Conservation (phyloP, 2,888 invertebrate species). For the Bhutanitis thaidina region DNA sequence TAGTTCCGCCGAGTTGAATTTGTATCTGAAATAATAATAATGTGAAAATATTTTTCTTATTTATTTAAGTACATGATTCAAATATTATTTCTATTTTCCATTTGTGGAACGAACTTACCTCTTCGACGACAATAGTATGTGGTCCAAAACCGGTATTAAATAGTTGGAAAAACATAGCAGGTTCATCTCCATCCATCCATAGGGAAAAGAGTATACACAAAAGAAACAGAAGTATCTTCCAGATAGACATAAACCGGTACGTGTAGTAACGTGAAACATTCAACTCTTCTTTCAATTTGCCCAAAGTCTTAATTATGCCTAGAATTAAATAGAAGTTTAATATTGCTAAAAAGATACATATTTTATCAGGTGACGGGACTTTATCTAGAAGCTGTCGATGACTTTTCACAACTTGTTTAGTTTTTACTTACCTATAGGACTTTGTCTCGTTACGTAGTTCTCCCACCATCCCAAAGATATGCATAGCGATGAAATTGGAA, state of each 20-base stretch:
- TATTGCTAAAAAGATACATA: too few relatives aligned
- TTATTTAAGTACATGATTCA: too few relatives aligned
- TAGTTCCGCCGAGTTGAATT: conserved; percentile 79
- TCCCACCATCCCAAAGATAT: conserved; percentile 99
- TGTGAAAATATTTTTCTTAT: neutral
- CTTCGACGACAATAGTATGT: conserved; percentile 88
- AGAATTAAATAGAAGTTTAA: conserved; percentile 29
- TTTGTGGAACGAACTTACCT: conserved; percentile 76
- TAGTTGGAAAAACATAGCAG: conserved; percentile 87
- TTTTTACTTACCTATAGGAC: conserved; percentile 84
- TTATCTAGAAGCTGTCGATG: too few relatives aligned
- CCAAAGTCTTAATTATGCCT: conserved; percentile 86
- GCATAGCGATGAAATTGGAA: conserved; percentile 90
- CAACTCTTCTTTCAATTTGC: conserved; percentile 89
- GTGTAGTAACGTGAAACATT: conserved; percentile 91
- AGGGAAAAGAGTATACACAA: conserved; percentile 86
- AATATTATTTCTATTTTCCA: too few relatives aligned
- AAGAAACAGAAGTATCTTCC: conserved; percentile 93
- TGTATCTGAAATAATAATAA: conserved; percentile 70
- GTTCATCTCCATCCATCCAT: conserved; percentile 87
- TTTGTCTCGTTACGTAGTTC: conserved; percentile 94
- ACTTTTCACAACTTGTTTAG: neutral
- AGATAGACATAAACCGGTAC: conserved; percentile 93
- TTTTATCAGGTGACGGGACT: too few relatives aligned
- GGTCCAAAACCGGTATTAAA: conserved; percentile 87